phyloP scores from a whole-genome alignment of 2,113 vertebrate genomes.

The Lipotes vexillifer region DNA sequence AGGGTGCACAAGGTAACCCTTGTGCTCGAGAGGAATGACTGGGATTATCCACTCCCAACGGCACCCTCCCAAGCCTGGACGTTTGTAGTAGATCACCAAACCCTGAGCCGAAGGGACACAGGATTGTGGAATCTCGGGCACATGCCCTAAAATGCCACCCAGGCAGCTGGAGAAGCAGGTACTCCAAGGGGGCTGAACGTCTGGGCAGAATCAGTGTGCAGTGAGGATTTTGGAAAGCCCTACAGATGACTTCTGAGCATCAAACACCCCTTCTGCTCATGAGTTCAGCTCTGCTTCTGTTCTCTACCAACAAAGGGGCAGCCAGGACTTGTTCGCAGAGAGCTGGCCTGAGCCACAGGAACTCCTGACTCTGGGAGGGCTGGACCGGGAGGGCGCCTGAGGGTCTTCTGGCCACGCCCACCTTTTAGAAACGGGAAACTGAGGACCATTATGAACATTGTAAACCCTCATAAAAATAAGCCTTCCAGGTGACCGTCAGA shows the following conservation, averaged over 20 bases:
- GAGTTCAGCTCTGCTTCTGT: background rate
- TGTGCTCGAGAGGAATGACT: background rate
- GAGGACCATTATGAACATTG: background rate
- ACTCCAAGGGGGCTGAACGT: background rate
- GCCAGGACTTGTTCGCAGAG: background rate
- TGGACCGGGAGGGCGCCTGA: no score
- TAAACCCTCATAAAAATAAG: background rate
- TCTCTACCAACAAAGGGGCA: background rate
- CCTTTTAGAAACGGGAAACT: background rate
- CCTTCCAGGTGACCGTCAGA: background rate
- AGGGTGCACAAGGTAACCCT: background rate
- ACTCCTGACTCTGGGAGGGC: background rate
- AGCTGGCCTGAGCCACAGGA: background rate
- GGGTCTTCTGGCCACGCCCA: background rate
- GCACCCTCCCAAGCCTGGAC: rapidly evolving
- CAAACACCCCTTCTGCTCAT: background rate
- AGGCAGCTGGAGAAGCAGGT: background rate
- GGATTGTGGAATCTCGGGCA: background rate
- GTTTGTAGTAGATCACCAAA: background rate
- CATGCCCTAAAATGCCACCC: background rate
- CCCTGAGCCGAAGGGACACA: background rate
- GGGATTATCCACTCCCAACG: rapidly evolving
- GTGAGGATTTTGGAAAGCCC: background rate
- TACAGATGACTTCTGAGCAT: background rate
- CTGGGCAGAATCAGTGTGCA: background rate